Evolutionary conservation across 2,797 vertebrate genomes (phyloP), one percentile per base, ranked within the genome.

Genomic region (Prionace glauca): DNA sequence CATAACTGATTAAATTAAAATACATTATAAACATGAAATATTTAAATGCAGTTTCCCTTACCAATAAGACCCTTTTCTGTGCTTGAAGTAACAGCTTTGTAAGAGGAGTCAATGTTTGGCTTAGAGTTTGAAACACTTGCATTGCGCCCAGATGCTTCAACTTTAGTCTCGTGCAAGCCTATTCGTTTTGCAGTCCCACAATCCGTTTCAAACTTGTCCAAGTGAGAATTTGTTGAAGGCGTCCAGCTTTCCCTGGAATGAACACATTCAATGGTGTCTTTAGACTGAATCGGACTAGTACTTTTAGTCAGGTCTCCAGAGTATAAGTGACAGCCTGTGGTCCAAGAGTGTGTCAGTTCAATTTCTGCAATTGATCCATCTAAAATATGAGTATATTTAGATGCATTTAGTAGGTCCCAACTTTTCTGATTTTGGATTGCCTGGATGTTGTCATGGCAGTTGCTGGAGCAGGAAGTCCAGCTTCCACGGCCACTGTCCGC

Each of bases 401-500:
- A 45, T 72, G 93, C 41, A 94, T 94, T 98, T 95, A 98, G 96
- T 86, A 98, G 97, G 95, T 99, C 98, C 98, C 98, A 97, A 97
- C 98, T 96, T 97, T 98, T 98, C 96, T 98, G 98, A 97, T 98
- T 96, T 7, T 98, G 98, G 95, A 99, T 98, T 96, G 97, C 98
- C 97, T 99, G 99, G 97, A 99, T 98, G 97, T 98, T 99, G 97
- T 99, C 99, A 45, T 99, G 99, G 95, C 99, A 99, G 96, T 98
- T 99, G 96, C 98, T 99, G 10, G 99, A 99, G 97, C 98, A 99
- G 22, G 99, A 99, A 24, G 99, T 99, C 99, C 99, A 99, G 97
- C 99, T 99, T 95, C 99, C 99, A 18, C 98, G 98, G 69, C 99
- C 99, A 20, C 99, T 99, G 96, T 99, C 99, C 0, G 97, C 98